Conservation (phyloP, 1,140 invertebrate genomes). For the Metopolophium dirhodum region DNA sequence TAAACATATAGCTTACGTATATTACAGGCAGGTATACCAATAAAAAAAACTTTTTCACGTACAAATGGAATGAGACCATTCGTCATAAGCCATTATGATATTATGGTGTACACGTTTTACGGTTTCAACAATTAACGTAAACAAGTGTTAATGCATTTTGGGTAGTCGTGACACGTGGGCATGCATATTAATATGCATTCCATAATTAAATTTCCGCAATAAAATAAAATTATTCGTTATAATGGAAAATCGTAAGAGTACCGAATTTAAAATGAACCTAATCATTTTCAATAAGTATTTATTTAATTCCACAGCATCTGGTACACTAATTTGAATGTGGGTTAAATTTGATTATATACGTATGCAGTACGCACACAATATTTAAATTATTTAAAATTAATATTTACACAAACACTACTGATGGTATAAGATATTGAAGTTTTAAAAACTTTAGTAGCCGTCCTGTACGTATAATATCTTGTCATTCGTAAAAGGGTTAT, state of each 20-base stretch:
- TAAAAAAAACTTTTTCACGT: neutral
- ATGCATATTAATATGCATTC: neutral
- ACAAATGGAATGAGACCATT: neutral
- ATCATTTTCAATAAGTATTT: neutral
- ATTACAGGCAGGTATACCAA: neutral
- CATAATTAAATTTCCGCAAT: neutral
- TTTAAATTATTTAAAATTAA: neutral
- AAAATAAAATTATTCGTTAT: neutral
- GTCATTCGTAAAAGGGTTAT: neutral
- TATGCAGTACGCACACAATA: neutral
- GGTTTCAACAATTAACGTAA: neutral
- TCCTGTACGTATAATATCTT: neutral
- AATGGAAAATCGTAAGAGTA: neutral
- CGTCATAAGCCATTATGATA: neutral
- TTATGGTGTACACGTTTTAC: neutral
- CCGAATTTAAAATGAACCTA: neutral
- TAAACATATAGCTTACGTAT: too few relatives aligned
- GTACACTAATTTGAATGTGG: neutral
- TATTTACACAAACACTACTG: neutral
- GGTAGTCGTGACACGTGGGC: neutral
- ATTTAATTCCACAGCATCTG: neutral
- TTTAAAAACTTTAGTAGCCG: neutral
- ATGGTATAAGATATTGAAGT: neutral
- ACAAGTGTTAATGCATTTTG: neutral
- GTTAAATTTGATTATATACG: neutral